Percentiles rank a stretch among this genome's conserved stretches.
Evolutionary conservation across 2,797 vertebrate species (phyloP).

Genomic region (Podargus strigoides): DNA sequence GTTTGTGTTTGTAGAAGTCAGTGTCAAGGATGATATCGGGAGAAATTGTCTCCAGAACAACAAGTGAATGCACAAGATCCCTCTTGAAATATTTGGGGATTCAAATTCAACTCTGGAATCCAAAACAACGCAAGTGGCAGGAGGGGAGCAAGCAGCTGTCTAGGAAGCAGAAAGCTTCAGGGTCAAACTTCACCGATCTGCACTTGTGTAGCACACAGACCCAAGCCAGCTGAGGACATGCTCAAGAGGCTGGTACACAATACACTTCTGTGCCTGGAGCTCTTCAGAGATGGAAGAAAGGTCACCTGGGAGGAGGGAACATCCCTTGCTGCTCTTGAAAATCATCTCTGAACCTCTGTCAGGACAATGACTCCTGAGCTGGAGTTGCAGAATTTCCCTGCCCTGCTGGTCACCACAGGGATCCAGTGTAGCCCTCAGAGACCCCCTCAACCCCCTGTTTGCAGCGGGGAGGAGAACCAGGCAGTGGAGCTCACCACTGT

Average conservation of each 20-base stretch:
- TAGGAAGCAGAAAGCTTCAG: background rate
- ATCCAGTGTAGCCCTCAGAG: background rate
- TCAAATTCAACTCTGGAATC: background rate
- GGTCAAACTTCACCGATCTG: background rate
- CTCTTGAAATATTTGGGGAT: background rate
- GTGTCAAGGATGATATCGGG: background rate
- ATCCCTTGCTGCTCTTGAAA: background rate
- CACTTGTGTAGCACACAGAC: background rate
- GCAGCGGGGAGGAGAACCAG: background rate
- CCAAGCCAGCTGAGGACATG: background rate
- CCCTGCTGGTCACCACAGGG: background rate
- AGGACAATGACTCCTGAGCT: background rate
- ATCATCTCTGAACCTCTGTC: background rate
- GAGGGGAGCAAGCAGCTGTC: background rate
- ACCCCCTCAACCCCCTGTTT: background rate
- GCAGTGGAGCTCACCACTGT: rapidly evolving
- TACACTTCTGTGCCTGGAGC: background rate
- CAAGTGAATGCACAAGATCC: background rate
- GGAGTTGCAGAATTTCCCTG: background rate
- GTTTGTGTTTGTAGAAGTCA: too few relatives aligned
- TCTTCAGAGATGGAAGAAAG: background rate
- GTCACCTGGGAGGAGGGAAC: background rate
- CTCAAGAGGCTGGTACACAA: background rate
- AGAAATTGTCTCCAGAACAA: background rate
- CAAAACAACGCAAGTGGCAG: background rate